Evolutionary conservation across 2,797 vertebrate species (phyloP).

Genomic region (Setipinna tenuifilis): DNA sequence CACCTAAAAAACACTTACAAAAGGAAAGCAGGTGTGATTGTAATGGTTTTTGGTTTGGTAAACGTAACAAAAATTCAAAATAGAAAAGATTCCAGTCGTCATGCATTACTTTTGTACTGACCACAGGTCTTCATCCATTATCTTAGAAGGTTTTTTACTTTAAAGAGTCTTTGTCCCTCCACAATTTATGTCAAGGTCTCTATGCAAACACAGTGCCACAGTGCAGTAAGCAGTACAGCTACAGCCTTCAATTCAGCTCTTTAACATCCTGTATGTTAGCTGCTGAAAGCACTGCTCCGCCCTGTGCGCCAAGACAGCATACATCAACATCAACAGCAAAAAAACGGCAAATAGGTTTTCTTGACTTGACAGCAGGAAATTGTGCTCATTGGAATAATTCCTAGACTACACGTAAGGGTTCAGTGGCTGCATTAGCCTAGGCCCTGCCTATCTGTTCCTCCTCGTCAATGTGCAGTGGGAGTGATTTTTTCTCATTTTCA

Average conservation of each 20-base stretch:
- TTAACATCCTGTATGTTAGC: neutral
- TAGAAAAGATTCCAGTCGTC: no score
- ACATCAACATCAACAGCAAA: neutral
- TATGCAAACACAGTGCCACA: neutral
- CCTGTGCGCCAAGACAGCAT: neutral
- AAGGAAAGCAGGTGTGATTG: neutral
- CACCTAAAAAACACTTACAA: neutral
- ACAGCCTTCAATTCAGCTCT: neutral
- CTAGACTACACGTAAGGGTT: slow-evolving; percentile 1
- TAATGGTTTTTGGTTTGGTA: no score
- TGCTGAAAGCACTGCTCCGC: neutral
- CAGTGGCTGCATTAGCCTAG: neutral
- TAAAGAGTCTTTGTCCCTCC: neutral
- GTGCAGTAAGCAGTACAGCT: neutral
- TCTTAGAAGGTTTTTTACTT: neutral
- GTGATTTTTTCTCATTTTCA: neutral
- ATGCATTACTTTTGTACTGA: neutral
- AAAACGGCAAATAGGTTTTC: neutral
- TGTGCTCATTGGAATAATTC: neutral
- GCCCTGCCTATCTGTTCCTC: neutral
- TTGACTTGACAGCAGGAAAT: slow-evolving; percentile 2
- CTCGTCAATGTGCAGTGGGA: neutral
- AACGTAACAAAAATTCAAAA: no score
- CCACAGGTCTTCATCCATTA: neutral
- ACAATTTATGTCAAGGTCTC: neutral